Percentiles rank a stretch among this genome's conserved stretches.
Conservation (phyloP, 2,888 invertebrate genomes). For the Trichacis sp. region DNA sequence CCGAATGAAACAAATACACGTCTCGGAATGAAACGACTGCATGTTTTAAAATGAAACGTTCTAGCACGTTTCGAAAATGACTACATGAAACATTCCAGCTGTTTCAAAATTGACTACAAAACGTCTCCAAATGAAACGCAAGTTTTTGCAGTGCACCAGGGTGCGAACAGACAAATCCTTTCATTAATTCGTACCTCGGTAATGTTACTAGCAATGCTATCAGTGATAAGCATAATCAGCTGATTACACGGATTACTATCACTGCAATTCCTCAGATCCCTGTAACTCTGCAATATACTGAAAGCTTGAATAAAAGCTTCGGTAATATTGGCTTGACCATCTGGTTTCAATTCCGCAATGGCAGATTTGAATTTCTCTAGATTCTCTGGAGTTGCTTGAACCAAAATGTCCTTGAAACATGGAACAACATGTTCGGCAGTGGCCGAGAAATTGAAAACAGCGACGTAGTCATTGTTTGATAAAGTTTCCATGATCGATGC, state of each 20-base stretch:
- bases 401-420: slow-evolving; percentile 86
- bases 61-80: too few relatives aligned
- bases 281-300: slow-evolving; percentile 77
- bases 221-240: slow-evolving; percentile 96
- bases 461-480: slow-evolving; percentile 97
- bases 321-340: slow-evolving; percentile 87
- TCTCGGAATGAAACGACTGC: too few relatives aligned
- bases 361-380: slow-evolving; percentile 79
- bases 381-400: slow-evolving; percentile 91
- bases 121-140: too few relatives aligned
- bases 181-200: slow-evolving; percentile 72
- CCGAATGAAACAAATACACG: too few relatives aligned
- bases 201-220: slow-evolving; percentile 90
- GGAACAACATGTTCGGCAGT: slow-evolving; percentile 80
- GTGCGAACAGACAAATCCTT: too few relatives aligned
- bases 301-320: slow-evolving; percentile 88
- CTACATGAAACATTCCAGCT: too few relatives aligned
- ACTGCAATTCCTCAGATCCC: slow-evolving; percentile 72
- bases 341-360: slow-evolving; percentile 77
- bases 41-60: too few relatives aligned
- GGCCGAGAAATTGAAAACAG: slow-evolving; percentile 87
- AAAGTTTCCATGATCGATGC: slow-evolving; percentile 91
- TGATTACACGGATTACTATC: slow-evolving; percentile 85
- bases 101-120: too few relatives aligned
- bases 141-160: too few relatives aligned